These are phyloP conservation scores for Phymatocera aterrima DNA, from an alignment of 2,888 invertebrate species.

Conservation along the genomic window DNA sequence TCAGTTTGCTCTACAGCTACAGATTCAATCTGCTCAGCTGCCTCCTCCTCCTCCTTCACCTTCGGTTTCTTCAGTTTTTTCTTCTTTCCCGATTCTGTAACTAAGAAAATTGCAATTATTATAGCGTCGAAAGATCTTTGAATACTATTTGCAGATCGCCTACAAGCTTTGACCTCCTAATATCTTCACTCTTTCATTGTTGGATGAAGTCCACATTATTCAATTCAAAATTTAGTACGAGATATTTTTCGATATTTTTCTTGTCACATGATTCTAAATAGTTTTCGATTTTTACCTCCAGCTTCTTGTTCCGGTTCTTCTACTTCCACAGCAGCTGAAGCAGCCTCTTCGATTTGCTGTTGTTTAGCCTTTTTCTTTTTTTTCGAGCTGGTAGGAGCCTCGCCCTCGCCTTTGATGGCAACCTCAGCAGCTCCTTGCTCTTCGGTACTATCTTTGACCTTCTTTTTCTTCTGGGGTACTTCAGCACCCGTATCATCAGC, in stretches of 20 bases:
- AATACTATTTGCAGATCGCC: not conserved
- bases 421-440: conserved; percentile 38
- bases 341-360: conserved; percentile 48
- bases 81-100: conserved; percentile 52
- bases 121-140: not conserved
- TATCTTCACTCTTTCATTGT: not conserved
- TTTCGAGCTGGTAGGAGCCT: conserved; percentile 44
- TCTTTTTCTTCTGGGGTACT: conserved; percentile 66
- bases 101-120: not conserved
- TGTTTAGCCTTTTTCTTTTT: conserved; percentile 61
- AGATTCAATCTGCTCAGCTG: conserved; percentile 39
- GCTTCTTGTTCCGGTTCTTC: conserved; percentile 41
- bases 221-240: not conserved
- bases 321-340: conserved; percentile 24
- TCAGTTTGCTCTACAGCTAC: conserved; percentile 66
- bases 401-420: conserved; percentile 39
- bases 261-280: conserved; percentile 55
- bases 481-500: conserved; percentile 52
- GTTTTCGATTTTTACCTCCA: conserved; percentile 60
- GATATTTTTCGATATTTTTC: not conserved
- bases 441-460: conserved; percentile 50
- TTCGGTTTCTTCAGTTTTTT: conserved; percentile 53
- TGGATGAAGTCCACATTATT: not conserved
- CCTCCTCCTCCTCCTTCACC: conserved; percentile 24
- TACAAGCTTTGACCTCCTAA: not conserved